These are phyloP conservation scores for Diadophis punctatus DNA, from an alignment of 2,113 vertebrate species.

Conservation along the genomic window DNA sequence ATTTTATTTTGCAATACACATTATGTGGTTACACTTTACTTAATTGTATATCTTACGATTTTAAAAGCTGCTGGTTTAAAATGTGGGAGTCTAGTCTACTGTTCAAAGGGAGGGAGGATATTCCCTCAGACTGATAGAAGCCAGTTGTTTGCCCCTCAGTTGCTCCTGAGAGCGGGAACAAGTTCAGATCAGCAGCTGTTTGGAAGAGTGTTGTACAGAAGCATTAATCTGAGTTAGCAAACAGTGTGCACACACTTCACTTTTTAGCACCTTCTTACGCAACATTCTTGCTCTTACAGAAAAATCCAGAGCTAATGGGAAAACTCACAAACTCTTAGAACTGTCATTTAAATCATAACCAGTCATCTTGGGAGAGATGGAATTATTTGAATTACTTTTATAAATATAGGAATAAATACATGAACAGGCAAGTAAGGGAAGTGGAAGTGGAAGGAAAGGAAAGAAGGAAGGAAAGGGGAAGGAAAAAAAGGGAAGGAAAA, in stretches of 20 bases:
- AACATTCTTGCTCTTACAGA: not conserved
- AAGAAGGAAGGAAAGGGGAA: not conserved
- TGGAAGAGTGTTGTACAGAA: not conserved
- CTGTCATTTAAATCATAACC: not conserved
- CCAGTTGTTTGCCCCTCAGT: not conserved
- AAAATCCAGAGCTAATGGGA: not conserved
- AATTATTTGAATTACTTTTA: not conserved
- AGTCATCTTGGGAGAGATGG: not conserved
- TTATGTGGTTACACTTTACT: not conserved
- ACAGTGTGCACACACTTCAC: not conserved
- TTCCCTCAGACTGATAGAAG: not conserved
- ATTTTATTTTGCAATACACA: not conserved
- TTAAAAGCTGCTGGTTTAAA: not conserved
- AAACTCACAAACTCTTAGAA: not conserved
- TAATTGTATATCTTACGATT: not conserved
- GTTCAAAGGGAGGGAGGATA: not conserved
- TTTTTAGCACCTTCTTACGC: not conserved
- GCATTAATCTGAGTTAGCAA: not conserved
- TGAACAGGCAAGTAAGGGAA: not conserved
- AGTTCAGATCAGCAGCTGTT: not conserved
- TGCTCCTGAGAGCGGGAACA: not conserved
- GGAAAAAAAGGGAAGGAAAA: not conserved
- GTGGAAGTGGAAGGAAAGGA: not conserved
- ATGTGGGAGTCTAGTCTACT: not conserved
- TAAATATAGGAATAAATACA: not conserved